Evolutionary conservation across 2,888 invertebrate genomes (phyloP).

Genomic region (Noctua janthina): DNA sequence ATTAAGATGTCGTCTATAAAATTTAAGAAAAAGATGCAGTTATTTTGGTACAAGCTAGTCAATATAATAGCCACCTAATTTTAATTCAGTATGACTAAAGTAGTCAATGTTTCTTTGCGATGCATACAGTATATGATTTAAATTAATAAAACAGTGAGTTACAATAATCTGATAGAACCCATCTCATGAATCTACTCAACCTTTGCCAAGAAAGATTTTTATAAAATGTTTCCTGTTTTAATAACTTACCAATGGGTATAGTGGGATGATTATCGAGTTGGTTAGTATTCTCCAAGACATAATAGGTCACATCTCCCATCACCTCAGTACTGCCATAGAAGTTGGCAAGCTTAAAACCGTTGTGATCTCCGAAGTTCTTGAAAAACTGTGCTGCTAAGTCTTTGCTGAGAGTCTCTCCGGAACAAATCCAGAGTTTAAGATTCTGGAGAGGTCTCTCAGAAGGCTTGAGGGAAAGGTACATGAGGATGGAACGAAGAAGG

Average conservation of each 20-base stretch:
- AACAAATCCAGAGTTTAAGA: slow-evolving; percentile 95
- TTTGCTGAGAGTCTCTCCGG: slow-evolving; percentile 95
- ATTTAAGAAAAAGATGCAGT: background rate
- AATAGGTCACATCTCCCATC: slow-evolving; percentile 97
- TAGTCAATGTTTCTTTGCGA: background rate
- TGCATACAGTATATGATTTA: background rate
- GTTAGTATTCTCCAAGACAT: slow-evolving; percentile 91
- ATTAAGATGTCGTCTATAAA: background rate
- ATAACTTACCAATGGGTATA: slow-evolving; percentile 94
- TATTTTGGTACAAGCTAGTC: background rate
- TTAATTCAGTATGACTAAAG: background rate
- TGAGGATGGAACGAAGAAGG: slow-evolving; percentile 93
- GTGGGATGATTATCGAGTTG: slow-evolving; percentile 92
- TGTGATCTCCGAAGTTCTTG: slow-evolving; percentile 92
- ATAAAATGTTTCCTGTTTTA: background rate
- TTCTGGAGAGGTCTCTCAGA: slow-evolving; percentile 89
- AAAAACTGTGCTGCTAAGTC: slow-evolving; percentile 94
- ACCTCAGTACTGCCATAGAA: slow-evolving; percentile 98
- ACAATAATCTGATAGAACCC: background rate
- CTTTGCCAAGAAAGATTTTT: background rate
- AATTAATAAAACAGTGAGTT: background rate
- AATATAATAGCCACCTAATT: background rate
- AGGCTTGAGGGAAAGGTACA: slow-evolving; percentile 92
- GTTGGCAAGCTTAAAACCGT: slow-evolving; percentile 93
- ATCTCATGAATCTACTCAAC: background rate